Base-by-base conservation (phyloP, 2,797 vertebrate genomes). In the Thripadectes ignobilis region DNA sequence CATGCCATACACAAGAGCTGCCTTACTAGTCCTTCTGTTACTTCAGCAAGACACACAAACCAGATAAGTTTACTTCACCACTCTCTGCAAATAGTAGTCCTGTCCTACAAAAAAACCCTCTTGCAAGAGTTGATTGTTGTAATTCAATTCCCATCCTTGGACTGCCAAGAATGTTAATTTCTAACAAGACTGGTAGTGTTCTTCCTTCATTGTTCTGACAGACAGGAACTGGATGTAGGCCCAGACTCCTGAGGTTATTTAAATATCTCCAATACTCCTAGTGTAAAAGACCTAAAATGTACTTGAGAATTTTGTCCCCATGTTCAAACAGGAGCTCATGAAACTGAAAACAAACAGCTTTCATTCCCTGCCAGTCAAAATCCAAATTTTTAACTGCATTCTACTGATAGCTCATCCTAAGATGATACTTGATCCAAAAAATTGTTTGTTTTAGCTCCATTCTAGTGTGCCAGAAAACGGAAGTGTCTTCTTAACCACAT, bases 141-240 rank as follows among this genome's bases (percentile, higher is more conserved):
- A 87, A 89, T 76, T 72, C 54, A 81, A 13, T 48, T 91, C 62
- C 24, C 54, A 75, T 36, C 76, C 57, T 30, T 46, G 14, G 41
- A 7, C 73, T 66, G 68, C 58, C 61, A 92, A 85, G n/a, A 87
- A 62, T 39, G 65, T 63, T 87, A 48, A 79, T 49, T 76, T 93
- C 41, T 87, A 87, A 93, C 78, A 95, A 89, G 81, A 71, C 10
- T 39, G 30, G 48, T 38, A 83, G 32, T 74, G 57, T 87, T 92
- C 45, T 69, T 91, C 39, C 45, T 78, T 76, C 48, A 45, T 0
- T 73, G 48, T 82, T 71, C 57, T 71, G 74, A 77, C 78, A 79
- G 66, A 59, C 34, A 87, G 63, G 63, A 65, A 93, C 61, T 80
- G 82, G 88, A 97, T 71, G 80, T 77, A 92, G 68, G 87, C 66